phyloP scores from a whole-genome alignment of 1,140 invertebrate genomes.

The Caenorhabditis brenneri region DNA sequence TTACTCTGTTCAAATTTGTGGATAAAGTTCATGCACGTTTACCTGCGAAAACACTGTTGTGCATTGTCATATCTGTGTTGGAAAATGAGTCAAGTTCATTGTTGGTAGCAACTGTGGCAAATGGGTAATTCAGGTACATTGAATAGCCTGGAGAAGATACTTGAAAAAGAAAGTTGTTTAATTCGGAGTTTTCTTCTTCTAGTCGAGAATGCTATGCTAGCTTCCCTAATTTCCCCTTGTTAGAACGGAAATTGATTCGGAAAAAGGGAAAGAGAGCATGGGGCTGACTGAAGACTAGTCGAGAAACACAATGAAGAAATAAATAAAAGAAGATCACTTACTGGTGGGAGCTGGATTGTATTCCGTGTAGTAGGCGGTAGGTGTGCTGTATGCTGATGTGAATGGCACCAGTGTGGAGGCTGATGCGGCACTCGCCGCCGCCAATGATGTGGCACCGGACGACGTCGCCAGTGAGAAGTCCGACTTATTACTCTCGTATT shows the following conservation, averaged over 20 bases:
- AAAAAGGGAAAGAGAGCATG: no score
- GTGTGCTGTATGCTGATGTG: background rate
- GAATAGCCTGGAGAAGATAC: background rate
- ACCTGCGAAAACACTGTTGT: slow-evolving; percentile 28
- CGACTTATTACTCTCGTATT: slow-evolving; percentile 14
- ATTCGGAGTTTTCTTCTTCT: background rate
- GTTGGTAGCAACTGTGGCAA: background rate
- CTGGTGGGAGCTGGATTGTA: background rate
- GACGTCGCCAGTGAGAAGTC: background rate
- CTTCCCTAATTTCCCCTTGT: background rate
- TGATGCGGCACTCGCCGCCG: background rate
- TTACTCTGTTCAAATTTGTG: no score
- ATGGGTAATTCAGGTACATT: slow-evolving; percentile 20
- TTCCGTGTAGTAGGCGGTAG: background rate
- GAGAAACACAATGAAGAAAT: background rate
- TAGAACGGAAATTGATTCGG: background rate
- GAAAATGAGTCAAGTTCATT: background rate
- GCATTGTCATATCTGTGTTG: background rate
- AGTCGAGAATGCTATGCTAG: no score
- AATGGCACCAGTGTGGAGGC: background rate
- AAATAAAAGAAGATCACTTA: background rate
- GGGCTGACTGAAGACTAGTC: no score
- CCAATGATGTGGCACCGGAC: background rate
- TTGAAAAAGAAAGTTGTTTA: slow-evolving; percentile 5
- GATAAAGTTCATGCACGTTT: no score